Conservation (phyloP, 2,888 invertebrate species). For the Chymomyza caudatula region DNA sequence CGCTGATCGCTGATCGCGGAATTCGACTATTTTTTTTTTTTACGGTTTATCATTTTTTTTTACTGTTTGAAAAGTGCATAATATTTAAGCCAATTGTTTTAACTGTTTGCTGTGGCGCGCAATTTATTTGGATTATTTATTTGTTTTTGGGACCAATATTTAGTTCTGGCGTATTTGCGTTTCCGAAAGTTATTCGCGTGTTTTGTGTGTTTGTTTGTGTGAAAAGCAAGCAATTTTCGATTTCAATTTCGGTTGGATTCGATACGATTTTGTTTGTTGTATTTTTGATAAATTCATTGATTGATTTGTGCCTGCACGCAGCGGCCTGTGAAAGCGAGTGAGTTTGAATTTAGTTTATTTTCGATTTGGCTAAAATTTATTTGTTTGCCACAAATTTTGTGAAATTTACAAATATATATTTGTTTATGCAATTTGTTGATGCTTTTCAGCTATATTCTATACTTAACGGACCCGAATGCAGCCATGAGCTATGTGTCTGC, state of each 20-base stretch:
- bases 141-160: background rate
- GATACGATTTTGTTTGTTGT: slow-evolving; percentile 11
- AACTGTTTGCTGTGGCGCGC: background rate
- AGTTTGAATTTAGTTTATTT: slow-evolving; percentile 13
- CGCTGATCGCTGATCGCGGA: background rate
- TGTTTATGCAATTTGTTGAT: background rate
- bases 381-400: background rate
- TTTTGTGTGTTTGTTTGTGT: background rate
- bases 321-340: slow-evolving; percentile 50
- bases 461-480: too few relatives aligned
- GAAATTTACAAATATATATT: too few relatives aligned
- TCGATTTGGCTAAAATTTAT: too few relatives aligned
- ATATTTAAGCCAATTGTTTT: background rate
- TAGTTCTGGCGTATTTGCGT: background rate
- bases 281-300: slow-evolving; percentile 15
- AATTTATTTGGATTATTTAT: background rate
- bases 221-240: slow-evolving; percentile 8
- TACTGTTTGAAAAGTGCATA: background rate
- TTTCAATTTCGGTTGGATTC: slow-evolving; percentile 2
- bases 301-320: slow-evolving; percentile 35
- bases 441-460: background rate
- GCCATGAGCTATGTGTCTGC: too few relatives aligned
- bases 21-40: background rate
- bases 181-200: background rate
- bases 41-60: background rate